phyloP scores from a whole-genome alignment of 2,888 invertebrate genomes.

The Pantelozetes paolii region DNA sequence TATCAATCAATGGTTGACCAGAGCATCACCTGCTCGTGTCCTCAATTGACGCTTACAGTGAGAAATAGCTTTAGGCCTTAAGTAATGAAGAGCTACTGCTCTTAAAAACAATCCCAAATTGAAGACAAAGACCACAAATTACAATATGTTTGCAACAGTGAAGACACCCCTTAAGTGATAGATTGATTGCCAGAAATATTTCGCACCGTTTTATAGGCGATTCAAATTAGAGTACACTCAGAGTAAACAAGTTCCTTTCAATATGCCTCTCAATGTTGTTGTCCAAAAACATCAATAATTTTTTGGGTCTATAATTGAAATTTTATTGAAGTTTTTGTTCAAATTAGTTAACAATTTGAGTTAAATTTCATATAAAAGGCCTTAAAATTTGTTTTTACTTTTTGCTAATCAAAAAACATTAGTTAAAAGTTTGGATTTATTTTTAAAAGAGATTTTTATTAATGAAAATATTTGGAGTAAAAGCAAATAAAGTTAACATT shows the following conservation, averaged over 20 bases:
- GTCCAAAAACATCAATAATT: too few species aligned
- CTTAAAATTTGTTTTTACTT: too few species aligned
- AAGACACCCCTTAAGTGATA: constrained; percentile 25
- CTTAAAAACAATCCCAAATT: background rate
- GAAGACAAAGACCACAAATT: constrained; percentile 19
- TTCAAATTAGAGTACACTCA: background rate
- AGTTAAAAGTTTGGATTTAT: too few species aligned
- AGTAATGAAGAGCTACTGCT: constrained; percentile 10
- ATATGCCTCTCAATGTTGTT: too few species aligned
- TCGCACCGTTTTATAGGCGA: constrained; percentile 20
- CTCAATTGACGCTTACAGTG: constrained; percentile 20
- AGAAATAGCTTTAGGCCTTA: background rate
- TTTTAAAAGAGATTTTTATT: too few species aligned
- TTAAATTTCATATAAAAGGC: too few species aligned
- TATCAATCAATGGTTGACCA: constrained; percentile 18
- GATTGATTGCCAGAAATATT: background rate
- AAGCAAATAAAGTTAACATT: too few species aligned
- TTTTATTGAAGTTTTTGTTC: too few species aligned
- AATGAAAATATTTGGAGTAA: too few species aligned
- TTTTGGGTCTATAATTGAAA: too few species aligned
- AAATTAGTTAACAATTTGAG: too few species aligned
- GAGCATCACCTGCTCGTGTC: constrained; percentile 20
- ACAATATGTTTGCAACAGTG: constrained; percentile 19
- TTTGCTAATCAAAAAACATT: too few species aligned
- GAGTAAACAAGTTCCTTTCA: background rate